These are phyloP conservation scores for Erpetoichthys calabaricus DNA, from an alignment of 2,797 vertebrate genomes.

Conservation along the genomic window DNA sequence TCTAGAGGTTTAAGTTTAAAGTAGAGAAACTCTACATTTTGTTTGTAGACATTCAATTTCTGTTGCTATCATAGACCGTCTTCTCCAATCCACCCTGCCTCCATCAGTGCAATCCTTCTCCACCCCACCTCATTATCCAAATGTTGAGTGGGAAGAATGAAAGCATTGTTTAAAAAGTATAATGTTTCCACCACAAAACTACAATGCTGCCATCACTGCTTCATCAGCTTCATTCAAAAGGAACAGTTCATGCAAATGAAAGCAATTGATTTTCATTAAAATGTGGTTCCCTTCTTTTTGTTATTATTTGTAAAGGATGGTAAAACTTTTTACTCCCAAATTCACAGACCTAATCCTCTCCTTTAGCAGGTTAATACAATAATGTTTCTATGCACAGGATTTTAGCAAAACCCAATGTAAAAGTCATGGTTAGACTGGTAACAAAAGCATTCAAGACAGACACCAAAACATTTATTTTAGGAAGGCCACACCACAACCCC, in stretches of 20 bases:
- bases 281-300: conserved; percentile 27
- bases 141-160: conserved; percentile 32
- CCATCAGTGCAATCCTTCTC: not conserved
- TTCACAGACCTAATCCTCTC: conserved; percentile 19
- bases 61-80: conserved; percentile 23
- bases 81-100: conserved; percentile 2
- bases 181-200: conserved; percentile 65
- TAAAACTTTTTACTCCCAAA: conserved; percentile 8
- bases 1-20: no score
- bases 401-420: conserved; percentile 8
- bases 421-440: conserved; percentile 9
- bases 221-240: conserved; percentile 64
- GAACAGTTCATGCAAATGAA: conserved; percentile 65
- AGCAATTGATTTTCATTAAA: conserved; percentile 32
- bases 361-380: conserved; percentile 10
- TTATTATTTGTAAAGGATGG: conserved; percentile 14
- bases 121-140: conserved; percentile 1
- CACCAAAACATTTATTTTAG: not conserved
- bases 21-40: not conserved
- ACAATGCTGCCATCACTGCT: conserved; percentile 55
- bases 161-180: conserved; percentile 58
- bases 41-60: conserved; percentile 29
- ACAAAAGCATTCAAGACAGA: not conserved
- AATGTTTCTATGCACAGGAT: conserved; percentile 11
- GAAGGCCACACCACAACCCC: no score